Evolutionary conservation across 1,140 invertebrate genomes (phyloP), one percentile per base, ranked within the genome.

Genomic region (Pseudomyrmex concolor): DNA sequence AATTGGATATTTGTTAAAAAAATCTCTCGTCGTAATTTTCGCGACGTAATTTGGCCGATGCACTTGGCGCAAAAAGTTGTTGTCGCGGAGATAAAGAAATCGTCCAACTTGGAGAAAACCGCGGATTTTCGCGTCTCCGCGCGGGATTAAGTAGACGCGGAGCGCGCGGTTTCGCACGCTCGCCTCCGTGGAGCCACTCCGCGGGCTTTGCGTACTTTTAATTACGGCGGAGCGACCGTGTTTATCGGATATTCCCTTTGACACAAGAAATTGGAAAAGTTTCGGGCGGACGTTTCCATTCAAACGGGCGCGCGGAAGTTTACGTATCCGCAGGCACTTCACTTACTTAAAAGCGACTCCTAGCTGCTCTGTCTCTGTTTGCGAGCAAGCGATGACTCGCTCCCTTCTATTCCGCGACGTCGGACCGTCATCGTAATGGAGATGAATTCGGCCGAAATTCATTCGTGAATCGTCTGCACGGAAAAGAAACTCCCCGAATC

Each of bases 261-360:
- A 54, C 51, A 43, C 55, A 66, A 87, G 83, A 89, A 89, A 89
- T 89, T 89, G 88, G 87, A 90, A 90, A 89, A 89, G 86, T 89
- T 89, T 77, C 22, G 78, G 34, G 81, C 76, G 70, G 17, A 72
- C 60, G 48, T 78, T 25, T 50, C 70, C 64, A 60, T 72, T 77
- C 64, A 63, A 34, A 55, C 55, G 51, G 51, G 22, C 67, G 22
- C 22, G 22, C 15, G 59, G 9, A 19, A 60, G 17, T 86, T 68
- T 59, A 45, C 71, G 43, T 50, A 25, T 60, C 57, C 68, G 50
- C 54, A 55, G 50, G 15, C 15, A 50, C 17, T 43, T 4, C 74
- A 67, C 57, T 84, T 80, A 78, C 64, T 87, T 84, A 63, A 83
- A 87, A 88, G 60, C 43, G 67, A 74, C 34, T 4, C 13, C 66